Evolutionary conservation across 2,113 vertebrate species (phyloP).

Genomic region (Pelecanus crispus): DNA sequence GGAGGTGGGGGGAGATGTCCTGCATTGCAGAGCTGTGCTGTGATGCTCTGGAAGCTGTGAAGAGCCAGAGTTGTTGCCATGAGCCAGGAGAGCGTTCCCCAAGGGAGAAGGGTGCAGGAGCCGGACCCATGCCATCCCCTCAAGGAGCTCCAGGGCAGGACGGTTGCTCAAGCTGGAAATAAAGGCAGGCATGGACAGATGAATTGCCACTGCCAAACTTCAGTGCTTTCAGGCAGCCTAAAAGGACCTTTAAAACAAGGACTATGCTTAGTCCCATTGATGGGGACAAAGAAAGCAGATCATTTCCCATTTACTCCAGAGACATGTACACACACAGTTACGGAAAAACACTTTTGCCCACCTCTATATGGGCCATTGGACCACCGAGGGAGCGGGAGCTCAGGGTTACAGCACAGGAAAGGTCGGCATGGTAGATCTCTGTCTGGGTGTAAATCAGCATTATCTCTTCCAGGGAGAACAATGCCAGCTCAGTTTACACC

Average conservation of each 20-base stretch:
- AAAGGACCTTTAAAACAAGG: not conserved
- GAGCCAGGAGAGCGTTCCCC: not conserved
- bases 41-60: not conserved
- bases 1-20: not conserved
- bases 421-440: not conserved
- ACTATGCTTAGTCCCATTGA: not conserved
- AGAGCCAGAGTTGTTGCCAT: not conserved
- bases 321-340: not conserved
- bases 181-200: not conserved
- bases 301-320: not conserved
- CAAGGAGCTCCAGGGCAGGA: not conserved
- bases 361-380: not conserved
- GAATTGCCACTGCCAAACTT: not conserved
- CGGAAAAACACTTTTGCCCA: not conserved
- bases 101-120: not conserved
- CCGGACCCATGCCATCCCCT: rapidly evolving
- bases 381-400: not conserved
- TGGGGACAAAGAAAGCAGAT: not conserved
- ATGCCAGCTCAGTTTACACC: constrained; percentile 34
- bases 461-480: constrained; percentile 20
- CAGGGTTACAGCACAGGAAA: not conserved
- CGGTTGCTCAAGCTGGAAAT: not conserved
- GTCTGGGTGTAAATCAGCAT: not conserved
- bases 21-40: not conserved
- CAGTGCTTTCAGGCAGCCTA: not conserved